phyloP scores from a whole-genome alignment of 1,140 invertebrate species.

The Palaemon carinicauda region DNA sequence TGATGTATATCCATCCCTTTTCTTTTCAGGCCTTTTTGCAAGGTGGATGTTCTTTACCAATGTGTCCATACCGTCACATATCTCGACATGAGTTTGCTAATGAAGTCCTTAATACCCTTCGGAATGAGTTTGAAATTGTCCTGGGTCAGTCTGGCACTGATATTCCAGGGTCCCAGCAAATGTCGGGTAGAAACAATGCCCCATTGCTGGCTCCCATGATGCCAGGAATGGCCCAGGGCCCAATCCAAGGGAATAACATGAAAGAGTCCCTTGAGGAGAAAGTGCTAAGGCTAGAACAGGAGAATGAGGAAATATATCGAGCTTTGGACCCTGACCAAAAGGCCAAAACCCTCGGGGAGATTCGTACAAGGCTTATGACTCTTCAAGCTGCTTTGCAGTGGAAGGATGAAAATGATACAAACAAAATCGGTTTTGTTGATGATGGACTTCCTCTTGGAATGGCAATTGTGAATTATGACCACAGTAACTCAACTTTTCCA shows the following conservation, averaged over 20 bases:
- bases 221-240: neutral
- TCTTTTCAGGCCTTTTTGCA: conserved; percentile 22
- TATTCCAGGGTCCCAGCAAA: neutral
- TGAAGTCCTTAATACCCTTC: conserved; percentile 28
- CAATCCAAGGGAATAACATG: neutral
- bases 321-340: conserved; percentile 23
- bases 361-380: too few relatives aligned
- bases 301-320: neutral
- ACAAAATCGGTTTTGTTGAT: too few relatives aligned
- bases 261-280: neutral
- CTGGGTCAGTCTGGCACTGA: conserved; percentile 3
- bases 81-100: conserved; percentile 23
- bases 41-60: conserved; percentile 24
- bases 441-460: too few relatives aligned
- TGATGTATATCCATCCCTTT: neutral
- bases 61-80: conserved; percentile 32
- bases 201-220: neutral
- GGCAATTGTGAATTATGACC: too few relatives aligned
- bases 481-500: too few relatives aligned
- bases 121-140: conserved; percentile 31
- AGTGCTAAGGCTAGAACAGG: neutral
- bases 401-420: too few relatives aligned
- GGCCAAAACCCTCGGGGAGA: neutral
- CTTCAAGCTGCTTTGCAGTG: too few relatives aligned
- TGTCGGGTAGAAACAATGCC: neutral